phyloP scores from a whole-genome alignment of 2,888 invertebrate genomes.

The Oconnorella tubifera region DNA sequence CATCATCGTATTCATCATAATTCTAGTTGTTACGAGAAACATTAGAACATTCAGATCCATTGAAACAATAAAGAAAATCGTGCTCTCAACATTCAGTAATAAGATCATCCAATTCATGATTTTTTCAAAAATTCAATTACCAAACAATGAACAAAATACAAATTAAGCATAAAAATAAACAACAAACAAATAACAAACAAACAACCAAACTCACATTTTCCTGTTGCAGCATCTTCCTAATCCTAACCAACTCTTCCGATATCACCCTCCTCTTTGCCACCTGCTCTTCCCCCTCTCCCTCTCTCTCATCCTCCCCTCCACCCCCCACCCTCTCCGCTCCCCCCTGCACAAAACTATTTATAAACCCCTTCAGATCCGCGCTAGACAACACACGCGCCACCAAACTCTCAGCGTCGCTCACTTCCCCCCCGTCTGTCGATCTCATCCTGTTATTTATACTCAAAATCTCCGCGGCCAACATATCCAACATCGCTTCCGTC shows the following conservation, averaged over 20 bases:
- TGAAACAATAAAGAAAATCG: no score
- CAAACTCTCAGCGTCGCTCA: no score
- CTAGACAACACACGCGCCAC: not conserved
- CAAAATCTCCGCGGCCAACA: not conserved
- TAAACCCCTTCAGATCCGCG: not conserved
- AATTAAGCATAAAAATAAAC: no score
- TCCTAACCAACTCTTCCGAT: not conserved
- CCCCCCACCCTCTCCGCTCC: constrained; percentile 23
- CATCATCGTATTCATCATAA: no score
- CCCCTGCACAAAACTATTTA: not conserved
- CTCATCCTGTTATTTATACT: not conserved
- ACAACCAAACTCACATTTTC: not conserved
- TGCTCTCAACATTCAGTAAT: no score
- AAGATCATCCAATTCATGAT: no score
- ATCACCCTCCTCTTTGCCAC: not conserved
- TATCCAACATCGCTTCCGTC: not conserved
- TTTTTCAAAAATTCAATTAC: no score
- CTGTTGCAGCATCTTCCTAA: constrained; percentile 31
- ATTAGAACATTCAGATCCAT: no score
- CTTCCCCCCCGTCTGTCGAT: not conserved
- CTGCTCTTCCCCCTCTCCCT: constrained; percentile 17
- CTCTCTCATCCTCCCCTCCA: constrained; percentile 7
- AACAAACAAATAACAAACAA: no score
- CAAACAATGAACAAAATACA: no score
- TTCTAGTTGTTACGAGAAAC: no score